Evolutionary conservation across 2,113 vertebrate genomes (phyloP).

Genomic region (Gadus macrocephalus): DNA sequence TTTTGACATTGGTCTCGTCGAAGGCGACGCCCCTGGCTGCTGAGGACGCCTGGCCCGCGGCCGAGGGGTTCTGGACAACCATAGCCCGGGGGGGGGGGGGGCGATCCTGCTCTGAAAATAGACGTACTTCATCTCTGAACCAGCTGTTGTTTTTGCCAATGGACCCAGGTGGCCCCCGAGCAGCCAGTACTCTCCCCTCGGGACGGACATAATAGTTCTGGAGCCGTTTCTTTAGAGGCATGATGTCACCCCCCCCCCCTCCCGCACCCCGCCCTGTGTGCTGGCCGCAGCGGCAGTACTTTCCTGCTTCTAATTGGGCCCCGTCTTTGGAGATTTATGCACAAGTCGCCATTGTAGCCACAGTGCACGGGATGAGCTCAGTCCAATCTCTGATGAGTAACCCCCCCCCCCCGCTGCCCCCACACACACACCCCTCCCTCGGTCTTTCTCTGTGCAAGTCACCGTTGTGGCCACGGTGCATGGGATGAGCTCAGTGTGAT

Average conservation of each 20-base stretch:
- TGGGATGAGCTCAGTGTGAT: constrained; percentile 11
- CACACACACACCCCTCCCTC: neutral
- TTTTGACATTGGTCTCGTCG: constrained; percentile 65
- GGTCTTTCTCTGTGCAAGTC: neutral
- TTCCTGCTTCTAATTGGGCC: constrained; percentile 50
- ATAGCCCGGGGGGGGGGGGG: constrained; percentile 72
- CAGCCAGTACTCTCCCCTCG: constrained; percentile 37
- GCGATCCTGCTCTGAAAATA: constrained; percentile 80
- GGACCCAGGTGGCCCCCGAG: constrained; percentile 85
- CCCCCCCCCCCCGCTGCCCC: neutral
- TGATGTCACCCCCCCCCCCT: constrained; percentile 51
- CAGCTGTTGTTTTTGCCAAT: constrained; percentile 95
- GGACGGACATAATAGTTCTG: constrained; percentile 49
- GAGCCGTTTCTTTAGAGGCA: constrained; percentile 38
- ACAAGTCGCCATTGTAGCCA: constrained; percentile 11
- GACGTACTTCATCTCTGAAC: constrained; percentile 85
- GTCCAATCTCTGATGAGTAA: constrained; percentile 24
- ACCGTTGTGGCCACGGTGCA: too few relatives aligned
- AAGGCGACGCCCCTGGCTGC: constrained; percentile 53
- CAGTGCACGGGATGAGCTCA: constrained; percentile 17
- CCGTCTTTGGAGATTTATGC: constrained; percentile 14
- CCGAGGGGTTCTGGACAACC: constrained; percentile 65
- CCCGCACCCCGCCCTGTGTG: too few relatives aligned
- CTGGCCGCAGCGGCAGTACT: constrained; percentile 26
- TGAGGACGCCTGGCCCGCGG: constrained; percentile 53